Base-by-base conservation (phyloP, 2,113 vertebrate genomes). In the Ceyx melanurus region DNA sequence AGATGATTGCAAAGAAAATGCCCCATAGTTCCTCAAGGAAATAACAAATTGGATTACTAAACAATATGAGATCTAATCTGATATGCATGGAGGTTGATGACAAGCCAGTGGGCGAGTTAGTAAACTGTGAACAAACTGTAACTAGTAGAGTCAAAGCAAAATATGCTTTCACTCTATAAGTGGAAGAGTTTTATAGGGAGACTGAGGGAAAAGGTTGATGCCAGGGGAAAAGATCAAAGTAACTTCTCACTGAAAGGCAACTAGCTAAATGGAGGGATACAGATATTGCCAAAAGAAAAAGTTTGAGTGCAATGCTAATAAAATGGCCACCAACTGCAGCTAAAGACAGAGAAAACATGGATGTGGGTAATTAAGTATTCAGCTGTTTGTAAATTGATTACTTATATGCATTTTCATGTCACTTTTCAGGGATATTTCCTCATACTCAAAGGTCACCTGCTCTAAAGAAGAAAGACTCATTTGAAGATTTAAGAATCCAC, bases 381-480 rank as follows among this genome's bases (percentile, higher is more conserved):
- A 79, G 50, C 37, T 93, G 35, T 93, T 89, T 88, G 45, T 35
- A 75, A 93, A 74, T 58, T 37, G 17, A 57, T 80, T 76, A 89
- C 65, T 93, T 80, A 91, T 29, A 50, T 88, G 40, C 20, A 45
- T 93, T 94, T 89, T 93, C 37, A 58, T 95, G 60, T 94, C 74
- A 75, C 60, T 95, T 97, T 96, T 74, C 92, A 99, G 99, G 97
- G 89, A 91, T 89, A 40, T 97, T 98, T 92, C 97, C 98, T 90
- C 97, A 98, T 83, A 97, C 95, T 83, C 96, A 97, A 76, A 98
- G 90, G 94, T 91, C n/a, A 1, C 88, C 96, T 86, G 93, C 90
- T 91, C 89, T 94, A 65, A 98, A 97, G 95, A 97, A 97, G 94
- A 98, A 97, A 86, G 92, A 96, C 28, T 80, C 88, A 6, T 96